Evolutionary conservation across 2,888 invertebrate genomes (phyloP).

Genomic region (Drosophila engyochracea): DNA sequence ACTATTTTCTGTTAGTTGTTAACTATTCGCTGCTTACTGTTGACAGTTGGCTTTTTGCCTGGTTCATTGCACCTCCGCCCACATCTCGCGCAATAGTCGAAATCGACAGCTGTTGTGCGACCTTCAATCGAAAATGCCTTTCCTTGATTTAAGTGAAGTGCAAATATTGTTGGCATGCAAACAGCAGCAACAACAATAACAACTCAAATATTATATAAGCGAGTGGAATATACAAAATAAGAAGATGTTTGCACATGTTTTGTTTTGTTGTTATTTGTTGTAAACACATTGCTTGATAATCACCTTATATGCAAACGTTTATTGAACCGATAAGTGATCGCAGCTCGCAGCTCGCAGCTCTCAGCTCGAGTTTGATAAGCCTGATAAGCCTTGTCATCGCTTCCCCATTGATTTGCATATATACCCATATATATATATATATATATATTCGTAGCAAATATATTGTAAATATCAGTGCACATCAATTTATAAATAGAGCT

Average conservation of each 20-base stretch:
- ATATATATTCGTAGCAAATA: background rate
- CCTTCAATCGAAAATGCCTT: slow-evolving; percentile 54
- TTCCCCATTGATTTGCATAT: slow-evolving; percentile 3
- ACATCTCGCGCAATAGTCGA: slow-evolving; percentile 20
- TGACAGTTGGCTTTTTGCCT: slow-evolving; percentile 14
- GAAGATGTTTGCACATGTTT: slow-evolving; percentile 16
- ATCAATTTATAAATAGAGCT: slow-evolving; percentile 16
- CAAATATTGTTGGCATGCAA: slow-evolving; percentile 55
- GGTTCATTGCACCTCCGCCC: slow-evolving; percentile 57
- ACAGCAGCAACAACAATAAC: slow-evolving; percentile 19
- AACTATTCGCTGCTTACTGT: background rate
- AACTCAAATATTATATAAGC: slow-evolving; percentile 42
- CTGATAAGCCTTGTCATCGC: slow-evolving; percentile 30
- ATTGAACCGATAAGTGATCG: slow-evolving; percentile 52
- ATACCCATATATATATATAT: background rate
- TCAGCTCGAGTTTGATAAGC: slow-evolving; percentile 10
- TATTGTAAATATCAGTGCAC: background rate
- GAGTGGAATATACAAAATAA: slow-evolving; percentile 10
- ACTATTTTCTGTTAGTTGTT: slow-evolving; percentile 6
- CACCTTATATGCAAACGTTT: slow-evolving; percentile 44
- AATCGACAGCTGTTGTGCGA: slow-evolving; percentile 53
- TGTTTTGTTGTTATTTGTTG: slow-evolving; percentile 15
- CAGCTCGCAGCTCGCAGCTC: slow-evolving; percentile 1
- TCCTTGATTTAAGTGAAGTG: slow-evolving; percentile 50
- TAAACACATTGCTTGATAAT: slow-evolving; percentile 38